Base-by-base conservation (phyloP, 2,888 invertebrate species). In the Drosophila infuscata region DNA sequence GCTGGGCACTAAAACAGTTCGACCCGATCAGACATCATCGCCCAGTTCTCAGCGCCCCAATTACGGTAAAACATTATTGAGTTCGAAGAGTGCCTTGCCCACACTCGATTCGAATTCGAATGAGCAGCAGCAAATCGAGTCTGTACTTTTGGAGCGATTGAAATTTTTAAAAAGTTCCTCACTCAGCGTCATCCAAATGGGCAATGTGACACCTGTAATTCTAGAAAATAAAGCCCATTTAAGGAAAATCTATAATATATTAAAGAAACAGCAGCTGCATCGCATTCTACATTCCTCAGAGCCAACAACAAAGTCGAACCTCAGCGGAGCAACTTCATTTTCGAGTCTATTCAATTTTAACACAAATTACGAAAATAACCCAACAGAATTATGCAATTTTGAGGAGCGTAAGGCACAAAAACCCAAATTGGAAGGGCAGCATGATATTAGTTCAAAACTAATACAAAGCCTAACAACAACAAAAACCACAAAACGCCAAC, bases 191-290 rank as follows among this genome's bases (percentile, higher is more conserved):
- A 53, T 90, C 25, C 94, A 96, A 67, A 17, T 82, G 0, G 95
- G 96, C 76, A 94, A 94, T 91, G 95, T 96, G 67, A 95, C 96
- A 81, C 95, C 96, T 61, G 96, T 96, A 85, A 94, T 97, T 59
- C 93, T 97, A 61, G 96, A 96, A 12, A 96, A 97, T 91, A 94
- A 96, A 83, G 95, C 95, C 88, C 94, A 96, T 33, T 93, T 97
- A 61, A 96, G 96, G 36, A 90, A 90, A 70, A 89, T 93, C 5
- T 93, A 92, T 66, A 91, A 91, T 53, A 80, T 85, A 38, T 82
- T 93, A 17, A 93, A 92, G 43, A 92, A 92, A 62, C 92, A 92
- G 59, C 93, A 93, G 66, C 71, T 93, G 4, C 92, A 92, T 71
- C 89, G 92, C 7, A 83, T 90, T 48, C 72, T 93, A 82, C 90